These are phyloP conservation scores for Cataglyphis hispanica DNA, from an alignment of 1,140 invertebrate species.

Conservation along the genomic window DNA sequence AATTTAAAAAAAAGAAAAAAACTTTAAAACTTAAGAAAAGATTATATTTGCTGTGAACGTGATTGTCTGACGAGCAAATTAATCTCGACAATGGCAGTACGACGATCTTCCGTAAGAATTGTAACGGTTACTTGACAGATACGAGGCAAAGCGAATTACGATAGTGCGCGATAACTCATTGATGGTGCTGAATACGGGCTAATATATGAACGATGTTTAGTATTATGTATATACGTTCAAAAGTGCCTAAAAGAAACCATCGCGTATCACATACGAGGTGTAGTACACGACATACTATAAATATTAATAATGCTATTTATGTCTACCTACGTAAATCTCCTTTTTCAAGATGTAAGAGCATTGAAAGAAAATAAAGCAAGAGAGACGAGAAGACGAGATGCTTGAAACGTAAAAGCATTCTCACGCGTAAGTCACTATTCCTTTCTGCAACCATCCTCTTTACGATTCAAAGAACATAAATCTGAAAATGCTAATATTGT, in stretches of 20 bases:
- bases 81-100: conserved; percentile 17
- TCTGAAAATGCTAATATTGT: conserved; percentile 35
- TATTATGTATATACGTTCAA: conserved; percentile 63
- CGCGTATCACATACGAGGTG: conserved; percentile 71
- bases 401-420: conserved; percentile 45
- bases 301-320: conserved; percentile 69
- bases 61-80: not conserved
- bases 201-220: conserved; percentile 53
- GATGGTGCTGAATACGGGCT: conserved; percentile 67
- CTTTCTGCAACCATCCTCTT: conserved; percentile 2
- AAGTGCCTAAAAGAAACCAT: conserved; percentile 72
- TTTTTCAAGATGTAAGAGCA: conserved; percentile 73
- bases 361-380: conserved; percentile 60
- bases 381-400: conserved; percentile 16
- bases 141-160: conserved; percentile 38
- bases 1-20: not conserved
- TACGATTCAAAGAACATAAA: conserved; percentile 20
- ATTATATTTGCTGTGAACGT: not conserved
- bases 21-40: too few relatives aligned
- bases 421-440: conserved; percentile 25
- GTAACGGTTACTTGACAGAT: not conserved
- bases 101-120: conserved; percentile 52
- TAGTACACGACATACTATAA: conserved; percentile 63
- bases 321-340: conserved; percentile 69
- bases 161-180: conserved; percentile 63